Evolutionary conservation across 64 coral and sea anemone species (phyloP).

Genomic region (Pocillopora damicornis): DNA sequence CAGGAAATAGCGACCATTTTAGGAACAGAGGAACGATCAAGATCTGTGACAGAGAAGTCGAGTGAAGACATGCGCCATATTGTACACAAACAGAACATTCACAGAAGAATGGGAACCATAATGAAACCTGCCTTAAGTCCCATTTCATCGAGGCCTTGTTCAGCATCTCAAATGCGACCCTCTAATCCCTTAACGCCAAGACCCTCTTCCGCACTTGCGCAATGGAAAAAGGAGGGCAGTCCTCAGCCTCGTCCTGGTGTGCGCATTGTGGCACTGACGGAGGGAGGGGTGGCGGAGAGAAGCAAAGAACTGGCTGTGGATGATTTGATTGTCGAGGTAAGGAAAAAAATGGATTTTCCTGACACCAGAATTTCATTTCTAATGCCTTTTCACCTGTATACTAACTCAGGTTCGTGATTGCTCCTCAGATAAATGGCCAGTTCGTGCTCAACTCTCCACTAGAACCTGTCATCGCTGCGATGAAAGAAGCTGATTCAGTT

Average conservation of each 20-base stretch:
- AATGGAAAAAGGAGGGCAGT: slow-evolving; percentile 50
- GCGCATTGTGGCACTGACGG: slow-evolving; percentile 71
- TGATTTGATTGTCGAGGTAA: slow-evolving; percentile 92
- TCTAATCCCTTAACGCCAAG: slow-evolving; percentile 8
- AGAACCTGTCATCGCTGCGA: slow-evolving; percentile 53
- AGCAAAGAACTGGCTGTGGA: slow-evolving; percentile 36
- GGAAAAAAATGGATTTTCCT: not conserved
- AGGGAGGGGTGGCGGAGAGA: slow-evolving; percentile 52
- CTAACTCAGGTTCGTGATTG: not conserved
- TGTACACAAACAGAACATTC: slow-evolving; percentile 39
- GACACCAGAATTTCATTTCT: too few relatives aligned
- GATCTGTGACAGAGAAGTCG: not conserved
- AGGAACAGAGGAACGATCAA: not conserved
- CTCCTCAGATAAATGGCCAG: slow-evolving; percentile 67
- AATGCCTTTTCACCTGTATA: not conserved
- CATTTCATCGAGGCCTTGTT: slow-evolving; percentile 39
- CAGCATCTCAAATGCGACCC: slow-evolving; percentile 14
- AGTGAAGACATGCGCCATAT: slow-evolving; percentile 34
- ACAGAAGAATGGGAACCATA: not conserved
- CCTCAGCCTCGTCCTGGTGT: slow-evolving; percentile 67
- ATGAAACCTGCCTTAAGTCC: slow-evolving; percentile 1
- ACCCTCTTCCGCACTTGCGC: slow-evolving; percentile 56
- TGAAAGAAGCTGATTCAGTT: slow-evolving; percentile 44
- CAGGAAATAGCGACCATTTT: slow-evolving; percentile 18
- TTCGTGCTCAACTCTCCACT: slow-evolving; percentile 67